Conservation (phyloP, 2,888 invertebrate genomes). For the Ferrisia virgata region DNA sequence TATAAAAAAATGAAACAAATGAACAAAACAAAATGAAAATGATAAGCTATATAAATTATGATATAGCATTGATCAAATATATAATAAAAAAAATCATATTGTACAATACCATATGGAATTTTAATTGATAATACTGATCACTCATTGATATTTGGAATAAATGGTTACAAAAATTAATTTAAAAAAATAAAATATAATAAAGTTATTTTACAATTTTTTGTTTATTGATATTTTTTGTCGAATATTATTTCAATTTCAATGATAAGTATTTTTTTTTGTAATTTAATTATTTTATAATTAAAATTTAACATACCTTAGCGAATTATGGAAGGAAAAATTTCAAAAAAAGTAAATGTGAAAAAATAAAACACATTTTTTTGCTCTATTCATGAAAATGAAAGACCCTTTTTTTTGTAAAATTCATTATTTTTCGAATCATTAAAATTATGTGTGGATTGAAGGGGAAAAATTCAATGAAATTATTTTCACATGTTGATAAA, state of each 20-base stretch:
- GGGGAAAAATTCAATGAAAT: neutral
- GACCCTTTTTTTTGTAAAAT: neutral
- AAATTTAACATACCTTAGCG: no score
- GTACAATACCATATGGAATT: neutral
- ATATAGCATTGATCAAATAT: neutral
- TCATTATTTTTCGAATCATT: neutral
- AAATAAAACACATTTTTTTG: neutral
- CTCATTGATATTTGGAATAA: neutral
- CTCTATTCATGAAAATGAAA: neutral
- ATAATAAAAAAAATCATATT: neutral
- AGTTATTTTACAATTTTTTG: neutral
- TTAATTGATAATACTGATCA: constrained; percentile 1
- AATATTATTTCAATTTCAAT: no score
- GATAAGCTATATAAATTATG: neutral
- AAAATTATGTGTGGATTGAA: neutral
- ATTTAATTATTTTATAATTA: no score
- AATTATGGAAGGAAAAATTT: neutral
- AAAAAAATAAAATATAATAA: neutral
- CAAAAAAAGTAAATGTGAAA: neutral
- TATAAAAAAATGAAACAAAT: neutral
- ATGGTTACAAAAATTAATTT: neutral
- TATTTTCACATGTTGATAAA: neutral
- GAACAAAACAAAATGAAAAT: neutral
- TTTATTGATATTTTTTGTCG: neutral
- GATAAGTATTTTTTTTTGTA: neutral